Evolutionary conservation across 2,888 invertebrate genomes (phyloP).

Genomic region (Monochamus alternatus): DNA sequence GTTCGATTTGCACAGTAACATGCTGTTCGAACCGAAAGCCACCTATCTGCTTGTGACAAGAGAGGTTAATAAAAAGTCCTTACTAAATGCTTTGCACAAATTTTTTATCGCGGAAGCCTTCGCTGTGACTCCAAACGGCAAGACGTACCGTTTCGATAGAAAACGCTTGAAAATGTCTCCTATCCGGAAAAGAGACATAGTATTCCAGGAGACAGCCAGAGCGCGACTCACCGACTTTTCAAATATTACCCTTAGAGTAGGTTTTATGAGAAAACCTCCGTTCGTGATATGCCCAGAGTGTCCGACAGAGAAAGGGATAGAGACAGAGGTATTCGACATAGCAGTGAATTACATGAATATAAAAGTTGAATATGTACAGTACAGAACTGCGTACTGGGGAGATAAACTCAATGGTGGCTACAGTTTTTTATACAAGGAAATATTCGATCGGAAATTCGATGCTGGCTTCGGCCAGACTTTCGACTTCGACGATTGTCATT

Average conservation of each 20-base stretch:
- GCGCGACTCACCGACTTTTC: background rate
- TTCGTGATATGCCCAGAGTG: background rate
- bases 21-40: constrained; percentile 1
- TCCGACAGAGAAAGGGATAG: background rate
- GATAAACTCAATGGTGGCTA: background rate
- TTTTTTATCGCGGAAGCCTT: background rate
- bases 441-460: background rate
- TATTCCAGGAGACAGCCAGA: background rate
- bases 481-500: background rate
- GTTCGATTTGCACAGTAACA: background rate
- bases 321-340: background rate
- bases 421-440: background rate
- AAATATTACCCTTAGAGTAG: background rate
- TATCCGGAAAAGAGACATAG: background rate
- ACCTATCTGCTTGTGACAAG: background rate
- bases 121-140: background rate
- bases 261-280: background rate
- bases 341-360: background rate
- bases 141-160: background rate
- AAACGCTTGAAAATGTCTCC: background rate
- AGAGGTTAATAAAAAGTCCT: background rate
- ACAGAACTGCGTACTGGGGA: background rate
- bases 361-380: background rate
- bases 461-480: background rate
- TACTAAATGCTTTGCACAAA: background rate